phyloP scores from a whole-genome alignment of 1,140 invertebrate species.

The Araneus ventricosus region DNA sequence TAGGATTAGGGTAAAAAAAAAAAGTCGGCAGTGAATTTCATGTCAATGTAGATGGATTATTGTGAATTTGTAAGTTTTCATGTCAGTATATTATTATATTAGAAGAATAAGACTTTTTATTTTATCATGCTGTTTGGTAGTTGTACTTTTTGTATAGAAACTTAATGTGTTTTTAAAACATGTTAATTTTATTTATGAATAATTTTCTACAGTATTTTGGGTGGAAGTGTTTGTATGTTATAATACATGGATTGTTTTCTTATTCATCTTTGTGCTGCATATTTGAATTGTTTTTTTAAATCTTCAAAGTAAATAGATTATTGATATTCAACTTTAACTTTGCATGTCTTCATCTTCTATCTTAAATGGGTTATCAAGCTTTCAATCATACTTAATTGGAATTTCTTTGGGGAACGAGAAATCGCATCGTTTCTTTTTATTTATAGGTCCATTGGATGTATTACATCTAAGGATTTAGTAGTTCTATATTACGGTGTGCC shows the following conservation, averaged over 20 bases:
- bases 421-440: not conserved
- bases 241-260: slow-evolving; percentile 21
- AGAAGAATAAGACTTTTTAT: slow-evolving; percentile 31
- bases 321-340: not conserved
- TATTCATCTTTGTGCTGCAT: not conserved
- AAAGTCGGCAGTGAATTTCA: not conserved
- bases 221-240: slow-evolving; percentile 29
- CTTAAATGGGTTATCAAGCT: not conserved
- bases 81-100: slow-evolving; percentile 40
- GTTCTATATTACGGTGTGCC: not conserved
- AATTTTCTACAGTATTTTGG: slow-evolving; percentile 48
- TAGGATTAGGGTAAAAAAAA: slow-evolving; percentile 71
- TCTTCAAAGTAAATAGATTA: not conserved
- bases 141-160: slow-evolving; percentile 40
- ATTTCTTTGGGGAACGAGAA: not conserved
- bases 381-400: not conserved
- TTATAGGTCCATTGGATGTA: not conserved
- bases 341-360: not conserved
- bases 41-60: slow-evolving; percentile 56
- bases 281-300: not conserved
- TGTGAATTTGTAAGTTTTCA: slow-evolving; percentile 51
- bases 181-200: slow-evolving; percentile 47
- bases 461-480: not conserved
- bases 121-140: slow-evolving; percentile 48
- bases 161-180: slow-evolving; percentile 15